A percentile compares a stretch with the other conserved stretches of the same genome.
phyloP scores from a whole-genome alignment of 2,888 invertebrate genomes.

The Panopea generosa region DNA sequence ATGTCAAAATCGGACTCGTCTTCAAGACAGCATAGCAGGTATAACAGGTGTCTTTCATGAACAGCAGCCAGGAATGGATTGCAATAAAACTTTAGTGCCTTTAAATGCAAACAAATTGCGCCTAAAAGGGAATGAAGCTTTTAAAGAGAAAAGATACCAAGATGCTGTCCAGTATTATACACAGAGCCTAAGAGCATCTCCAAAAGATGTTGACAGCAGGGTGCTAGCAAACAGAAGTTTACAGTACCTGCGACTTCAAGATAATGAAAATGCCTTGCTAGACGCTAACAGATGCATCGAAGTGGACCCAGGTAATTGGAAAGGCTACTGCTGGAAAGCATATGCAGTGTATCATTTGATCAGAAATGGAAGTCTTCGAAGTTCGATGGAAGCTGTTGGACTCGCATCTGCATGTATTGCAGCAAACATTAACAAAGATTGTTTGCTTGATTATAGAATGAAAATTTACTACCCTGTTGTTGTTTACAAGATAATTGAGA shows the following conservation, averaged over 20 bases:
- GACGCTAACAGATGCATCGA: constrained; percentile 42
- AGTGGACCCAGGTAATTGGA: constrained; percentile 4
- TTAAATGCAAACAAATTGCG: no score
- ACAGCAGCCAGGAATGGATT: constrained; percentile 1
- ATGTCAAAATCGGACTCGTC: background rate
- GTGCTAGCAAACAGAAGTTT: constrained; percentile 11
- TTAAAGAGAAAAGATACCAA: constrained; percentile 12
- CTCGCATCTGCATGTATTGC: constrained; percentile 40
- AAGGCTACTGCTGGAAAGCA: constrained; percentile 44
- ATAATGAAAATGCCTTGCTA: constrained; percentile 38
- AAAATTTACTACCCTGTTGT: constrained; percentile 46
- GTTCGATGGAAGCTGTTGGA: constrained; percentile 19
- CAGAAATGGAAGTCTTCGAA: constrained; percentile 1
- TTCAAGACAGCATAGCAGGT: constrained; percentile 2
- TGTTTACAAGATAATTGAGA: constrained; percentile 15
- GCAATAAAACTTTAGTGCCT: background rate
- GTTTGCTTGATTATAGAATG: constrained; percentile 24
- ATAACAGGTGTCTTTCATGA: constrained; percentile 6
- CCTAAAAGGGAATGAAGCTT: constrained; percentile 31
- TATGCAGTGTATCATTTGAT: constrained; percentile 35
- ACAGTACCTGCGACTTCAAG: constrained; percentile 23
- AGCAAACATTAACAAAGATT: constrained; percentile 18
- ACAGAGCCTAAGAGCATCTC: background rate
- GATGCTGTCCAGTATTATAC: constrained; percentile 15
- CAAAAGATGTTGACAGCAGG: constrained; percentile 15